Evolutionary conservation across 2,797 vertebrate genomes (phyloP), one percentile per base, ranked within the genome.

Genomic region (Darevskia nairensis): DNA sequence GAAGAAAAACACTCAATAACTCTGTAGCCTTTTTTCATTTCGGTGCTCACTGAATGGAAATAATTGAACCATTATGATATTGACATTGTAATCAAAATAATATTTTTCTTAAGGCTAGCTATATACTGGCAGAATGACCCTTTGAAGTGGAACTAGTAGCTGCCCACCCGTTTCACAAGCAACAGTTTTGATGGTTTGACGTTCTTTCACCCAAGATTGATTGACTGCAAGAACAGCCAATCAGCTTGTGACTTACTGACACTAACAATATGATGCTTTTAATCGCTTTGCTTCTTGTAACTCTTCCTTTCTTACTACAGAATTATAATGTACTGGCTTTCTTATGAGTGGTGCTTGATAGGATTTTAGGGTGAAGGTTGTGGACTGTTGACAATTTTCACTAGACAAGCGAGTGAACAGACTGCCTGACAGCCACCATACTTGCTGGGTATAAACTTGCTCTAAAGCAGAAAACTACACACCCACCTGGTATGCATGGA

Each of bases 1-100:
- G 80, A 71, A 89, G 87, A 91, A 74, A 13, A 84, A 80, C 87
- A 80, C 89, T 94, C 78, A 79, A 89, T 95, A 93, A 92, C 32
- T 35, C 80, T 85, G 89, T 59, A 68, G n/a, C 50, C 68, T 89
- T 90, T 92, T 92, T 91, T 59, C 10, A 23, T 15, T 88, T 77
- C 74, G 32, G 50, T 91, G 89, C n/a, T 81, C 61, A 90, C 84
- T 82, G 39, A 55, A 41, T 85, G 46, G 75, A 76, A 84, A 89
- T 81, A 93, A 72, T 55, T 76, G 89, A 91, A 4, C 74, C 9
- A 25, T 93, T 89, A 84, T 87, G 90, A 89, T 88, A 29, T 77
- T 77, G 13, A 68, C 68, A 81, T 44, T 88, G 39, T 25, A 86
- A 88, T 86, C 85, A 68, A 69, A 90, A 89, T 85, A 89, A 64